These are phyloP conservation scores for Cataglyphis cursor DNA, from an alignment of 2,888 invertebrate species.

Conservation along the genomic window DNA sequence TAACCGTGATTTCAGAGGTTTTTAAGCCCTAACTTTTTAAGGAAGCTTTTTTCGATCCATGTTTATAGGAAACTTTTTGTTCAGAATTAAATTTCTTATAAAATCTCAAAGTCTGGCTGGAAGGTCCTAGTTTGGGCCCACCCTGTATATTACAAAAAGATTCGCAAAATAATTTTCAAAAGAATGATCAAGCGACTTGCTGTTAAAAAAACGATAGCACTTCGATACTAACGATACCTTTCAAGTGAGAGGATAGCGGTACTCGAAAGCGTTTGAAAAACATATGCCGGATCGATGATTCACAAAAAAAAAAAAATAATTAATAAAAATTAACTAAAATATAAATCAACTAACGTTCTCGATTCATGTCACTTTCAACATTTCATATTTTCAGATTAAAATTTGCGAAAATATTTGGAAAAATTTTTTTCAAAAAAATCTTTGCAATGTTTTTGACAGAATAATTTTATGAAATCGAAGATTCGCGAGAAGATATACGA, in stretches of 20 bases:
- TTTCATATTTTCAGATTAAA: no score
- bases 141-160: neutral
- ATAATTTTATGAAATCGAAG: neutral
- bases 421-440: neutral
- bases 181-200: constrained; percentile 73
- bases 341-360: neutral
- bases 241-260: constrained; percentile 80
- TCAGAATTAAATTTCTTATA: no score
- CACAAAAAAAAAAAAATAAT: neutral
- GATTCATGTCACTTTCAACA: neutral
- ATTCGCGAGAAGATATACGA: neutral
- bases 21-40: no score
- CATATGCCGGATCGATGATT: neutral
- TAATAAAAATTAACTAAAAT: neutral
- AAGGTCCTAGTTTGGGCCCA: no score
- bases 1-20: no score
- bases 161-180: constrained; percentile 47
- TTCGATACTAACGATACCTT: constrained; percentile 75
- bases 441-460: neutral
- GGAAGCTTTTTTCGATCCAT: no score
- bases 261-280: constrained; percentile 59
- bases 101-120: no score
- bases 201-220: constrained; percentile 69
- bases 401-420: neutral
- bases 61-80: no score